Percentiles rank a stretch among this genome's conserved stretches.
Conservation (phyloP, 2,888 invertebrate genomes). For the Harmothoe impar region DNA sequence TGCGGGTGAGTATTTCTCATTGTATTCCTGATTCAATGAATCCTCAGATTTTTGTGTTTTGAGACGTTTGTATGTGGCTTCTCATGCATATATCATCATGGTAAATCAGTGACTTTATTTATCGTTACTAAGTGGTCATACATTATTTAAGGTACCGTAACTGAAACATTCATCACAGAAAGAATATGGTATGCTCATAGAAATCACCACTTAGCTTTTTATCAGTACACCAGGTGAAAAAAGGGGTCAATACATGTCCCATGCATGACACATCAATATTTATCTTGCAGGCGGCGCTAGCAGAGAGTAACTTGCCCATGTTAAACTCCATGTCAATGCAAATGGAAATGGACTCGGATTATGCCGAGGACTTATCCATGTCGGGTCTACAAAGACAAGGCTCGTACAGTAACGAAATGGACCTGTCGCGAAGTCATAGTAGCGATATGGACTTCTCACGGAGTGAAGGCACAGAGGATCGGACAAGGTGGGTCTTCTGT, state of each 20-base stretch:
- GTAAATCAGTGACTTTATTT: no score
- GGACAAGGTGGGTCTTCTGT: not conserved
- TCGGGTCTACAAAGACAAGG: not conserved
- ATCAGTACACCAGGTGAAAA: no score
- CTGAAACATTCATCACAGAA: no score
- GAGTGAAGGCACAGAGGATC: not conserved
- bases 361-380: slow-evolving; percentile 58
- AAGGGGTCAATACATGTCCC: no score
- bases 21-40: no score
- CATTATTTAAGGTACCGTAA: no score
- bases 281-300: slow-evolving; percentile 85
- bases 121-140: no score
- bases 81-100: no score
- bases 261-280: not conserved
- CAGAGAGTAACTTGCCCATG: slow-evolving; percentile 86
- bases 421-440: slow-evolving; percentile 1
- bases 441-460: slow-evolving; percentile 5
- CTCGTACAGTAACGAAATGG: slow-evolving; percentile 14
- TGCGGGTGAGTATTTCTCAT: slow-evolving; percentile 87
- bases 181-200: no score
- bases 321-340: slow-evolving; percentile 71
- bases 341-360: slow-evolving; percentile 68
- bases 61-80: no score
- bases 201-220: no score
- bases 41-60: no score